Evolutionary conservation across 2,888 invertebrate genomes (phyloP), one percentile per base, ranked within the genome.

Genomic region (Mechanitis mazaeus): DNA sequence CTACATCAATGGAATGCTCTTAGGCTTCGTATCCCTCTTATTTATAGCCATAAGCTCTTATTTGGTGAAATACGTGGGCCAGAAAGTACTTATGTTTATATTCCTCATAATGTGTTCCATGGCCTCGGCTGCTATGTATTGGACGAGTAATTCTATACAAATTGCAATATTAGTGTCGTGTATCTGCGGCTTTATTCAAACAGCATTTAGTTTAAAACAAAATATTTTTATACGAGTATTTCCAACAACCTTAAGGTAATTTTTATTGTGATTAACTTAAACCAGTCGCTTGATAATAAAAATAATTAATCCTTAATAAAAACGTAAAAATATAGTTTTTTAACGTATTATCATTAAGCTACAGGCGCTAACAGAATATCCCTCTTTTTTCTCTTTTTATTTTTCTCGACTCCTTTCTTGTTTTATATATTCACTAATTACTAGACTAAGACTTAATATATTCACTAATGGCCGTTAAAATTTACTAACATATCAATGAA

Each of bases 241-340:
- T 58, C 83, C 83, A 2, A 83, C 83, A 0, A 76, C 78, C 45
- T 71, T 80, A 50, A 77, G 83, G 83, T 83, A 64, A 54, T 65
- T 61, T 38, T 20, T 33, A 55, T 47, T 58, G 33, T 33, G 31
- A 38, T 33, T 46, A 9, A 57, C 5, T 7, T 42, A 42, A 6
- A 11, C 3, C 35, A 35, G 2, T 42, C 9, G 9, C 6, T 5
- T 7, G 9, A 42, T 42, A 9, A 42, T 9, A 11, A 9, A 9
- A 42, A 42, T 3, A 42, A 9, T 42, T 42, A 35, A 2, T 35
- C 3, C 6, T 35, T 20, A 20, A 20, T 20, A 1, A 20, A 20
- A 20, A 20, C 20, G 20, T 20, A 20, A 20, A 20, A 20, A 20
- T 20, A 20, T 20, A 20, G 0, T 20, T 20, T 20, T 20, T 20